Percentiles rank a stretch among this genome's conserved stretches.
phyloP scores from a whole-genome alignment of 2,888 invertebrate genomes.

The Lasioglossum figueresi region DNA sequence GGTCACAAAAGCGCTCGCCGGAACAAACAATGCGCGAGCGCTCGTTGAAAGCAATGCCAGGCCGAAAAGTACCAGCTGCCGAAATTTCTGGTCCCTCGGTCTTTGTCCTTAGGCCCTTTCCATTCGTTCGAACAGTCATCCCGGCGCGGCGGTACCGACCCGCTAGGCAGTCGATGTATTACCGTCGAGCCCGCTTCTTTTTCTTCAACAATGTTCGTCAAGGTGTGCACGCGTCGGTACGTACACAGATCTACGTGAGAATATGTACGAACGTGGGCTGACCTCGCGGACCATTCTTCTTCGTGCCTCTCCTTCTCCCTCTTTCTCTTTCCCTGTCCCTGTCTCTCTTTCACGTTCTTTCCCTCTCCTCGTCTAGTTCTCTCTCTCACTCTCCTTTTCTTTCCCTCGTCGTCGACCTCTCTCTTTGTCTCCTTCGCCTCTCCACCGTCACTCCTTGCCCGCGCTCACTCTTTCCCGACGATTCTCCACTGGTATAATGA shows the following conservation, averaged over 20 bases:
- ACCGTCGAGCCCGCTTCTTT: constrained; percentile 69
- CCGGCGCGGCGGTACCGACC: constrained; percentile 52
- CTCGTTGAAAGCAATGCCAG: constrained; percentile 31
- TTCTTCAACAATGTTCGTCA: constrained; percentile 65
- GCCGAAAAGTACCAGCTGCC: constrained; percentile 66
- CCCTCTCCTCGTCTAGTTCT: constrained; percentile 15
- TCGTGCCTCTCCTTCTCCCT: constrained; percentile 51
- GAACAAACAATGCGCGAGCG: constrained; percentile 32
- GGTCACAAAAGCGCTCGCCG: constrained; percentile 48
- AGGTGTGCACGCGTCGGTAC: constrained; percentile 59
- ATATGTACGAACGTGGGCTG: constrained; percentile 67
- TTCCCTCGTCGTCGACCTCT: constrained; percentile 4
- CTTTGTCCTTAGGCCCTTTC: constrained; percentile 50
- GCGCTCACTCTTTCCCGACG: constrained; percentile 54
- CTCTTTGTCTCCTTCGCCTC: constrained; percentile 21
- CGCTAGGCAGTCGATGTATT: constrained; percentile 70
- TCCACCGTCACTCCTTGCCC: constrained; percentile 30
- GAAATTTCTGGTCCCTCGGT: constrained; percentile 63
- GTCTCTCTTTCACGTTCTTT: constrained; percentile 20
- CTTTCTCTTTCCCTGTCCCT: constrained; percentile 5
- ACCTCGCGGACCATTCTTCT: constrained; percentile 69
- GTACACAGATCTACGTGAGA: constrained; percentile 63
- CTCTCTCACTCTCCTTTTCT: constrained; percentile 29
- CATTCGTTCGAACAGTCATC: constrained; percentile 33
- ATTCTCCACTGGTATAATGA: constrained; percentile 58